These are phyloP conservation scores for Venustaconcha ellipsiformis DNA, from an alignment of 1,140 invertebrate species.

Conservation along the genomic window DNA sequence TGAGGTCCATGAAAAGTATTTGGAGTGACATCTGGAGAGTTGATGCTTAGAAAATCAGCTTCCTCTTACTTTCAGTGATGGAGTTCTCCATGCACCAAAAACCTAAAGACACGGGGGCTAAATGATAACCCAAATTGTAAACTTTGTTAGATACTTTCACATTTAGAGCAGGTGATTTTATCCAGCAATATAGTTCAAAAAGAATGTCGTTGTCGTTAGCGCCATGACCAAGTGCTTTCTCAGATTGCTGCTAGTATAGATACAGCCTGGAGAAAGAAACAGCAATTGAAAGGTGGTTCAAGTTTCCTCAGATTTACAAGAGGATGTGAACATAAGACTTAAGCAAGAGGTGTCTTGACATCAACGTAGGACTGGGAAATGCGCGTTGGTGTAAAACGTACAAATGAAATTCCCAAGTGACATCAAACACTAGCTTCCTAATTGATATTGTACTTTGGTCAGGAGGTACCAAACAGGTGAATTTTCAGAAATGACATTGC, in stretches of 20 bases:
- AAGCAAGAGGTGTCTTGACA: constrained; percentile 10
- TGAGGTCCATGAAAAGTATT: constrained; percentile 7
- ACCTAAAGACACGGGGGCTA: constrained; percentile 1
- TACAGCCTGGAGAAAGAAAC: constrained; percentile 7
- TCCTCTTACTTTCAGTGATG: constrained; percentile 13
- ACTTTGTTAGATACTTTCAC: constrained; percentile 13
- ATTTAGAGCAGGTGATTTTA: constrained; percentile 8
- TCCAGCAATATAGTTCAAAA: constrained; percentile 7
- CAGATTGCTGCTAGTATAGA: constrained; percentile 3
- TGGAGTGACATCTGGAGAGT: constrained; percentile 10
- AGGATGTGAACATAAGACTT: neutral
- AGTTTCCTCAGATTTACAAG: neutral
- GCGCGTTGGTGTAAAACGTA: constrained; percentile 6
- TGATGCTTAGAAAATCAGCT: constrained; percentile 2
- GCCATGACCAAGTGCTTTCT: constrained; percentile 11
- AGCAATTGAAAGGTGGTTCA: neutral
- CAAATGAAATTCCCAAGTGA: constrained; percentile 6
- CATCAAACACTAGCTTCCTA: constrained; percentile 5
- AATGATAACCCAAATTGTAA: constrained; percentile 7
- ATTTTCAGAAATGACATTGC: constrained; percentile 32
- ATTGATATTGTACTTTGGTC: constrained; percentile 30
- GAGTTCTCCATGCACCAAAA: constrained; percentile 10
- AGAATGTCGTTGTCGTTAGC: constrained; percentile 11
- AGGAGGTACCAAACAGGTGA: constrained; percentile 1
- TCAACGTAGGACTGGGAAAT: constrained; percentile 18